Base-by-base conservation (phyloP, 2,113 vertebrate species). In the Noturus placidus region DNA sequence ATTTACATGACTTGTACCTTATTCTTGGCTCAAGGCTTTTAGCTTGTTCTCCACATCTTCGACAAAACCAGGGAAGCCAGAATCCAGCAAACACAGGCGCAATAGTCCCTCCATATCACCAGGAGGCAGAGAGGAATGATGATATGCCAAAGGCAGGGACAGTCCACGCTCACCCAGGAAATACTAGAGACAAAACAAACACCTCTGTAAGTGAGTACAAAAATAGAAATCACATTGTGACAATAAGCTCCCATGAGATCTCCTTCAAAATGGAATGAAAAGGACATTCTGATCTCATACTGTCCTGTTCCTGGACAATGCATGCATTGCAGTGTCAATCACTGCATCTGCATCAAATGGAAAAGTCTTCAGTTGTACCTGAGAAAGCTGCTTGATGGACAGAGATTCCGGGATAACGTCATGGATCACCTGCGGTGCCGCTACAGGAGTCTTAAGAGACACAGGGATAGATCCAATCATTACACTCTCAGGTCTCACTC, bases 1-100 rank as follows among this genome's bases (percentile, higher is more conserved):
- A 14, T 33, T 27, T 19, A 38, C 20, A 1, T 27, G 20, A 65
- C 4, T 82, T 89, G 79, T 89, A 91, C 56, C 91, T 97, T 91
- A 97, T 0, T 93, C 93, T 72, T 96, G 90, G 0, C 91, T 86
- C 30, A 98, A 89, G 83, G 94, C 96, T 88, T 87, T 95, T 89
- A 99, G 91, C 82, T 97, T 96, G 13, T 87, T 95, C 88, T 99
- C 97, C 88, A 98, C 96, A 0, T 95, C 95, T 89, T 99, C 96
- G 89, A 99, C 98, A 84, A 97, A 97, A 1, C 95, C 96, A 2
- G 95, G 96, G 91, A 99, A 99, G 85, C 94, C 93, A 84, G 95
- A 96, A 87, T 99, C 97, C 92, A 98, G 78, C 33, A 99, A 95
- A 91, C 97, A 98, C 2, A 96, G 79, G 65, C 95, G 96, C 15